Base-by-base conservation (phyloP, 2,797 vertebrate species). In the Melanotaenia nigrans region DNA sequence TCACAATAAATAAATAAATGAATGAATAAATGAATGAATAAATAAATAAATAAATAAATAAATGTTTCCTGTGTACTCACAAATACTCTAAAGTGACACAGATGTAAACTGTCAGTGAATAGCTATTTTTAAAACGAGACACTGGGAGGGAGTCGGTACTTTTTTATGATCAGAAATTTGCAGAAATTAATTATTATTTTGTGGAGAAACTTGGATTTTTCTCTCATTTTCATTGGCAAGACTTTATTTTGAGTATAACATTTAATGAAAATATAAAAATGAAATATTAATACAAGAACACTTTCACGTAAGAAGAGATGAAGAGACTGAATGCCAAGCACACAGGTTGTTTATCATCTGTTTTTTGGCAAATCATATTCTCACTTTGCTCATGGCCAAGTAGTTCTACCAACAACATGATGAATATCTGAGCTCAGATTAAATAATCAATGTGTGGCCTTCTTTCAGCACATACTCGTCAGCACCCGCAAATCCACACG, bases 61-160 rank as follows among this genome's bases (percentile, higher is more conserved):
- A 60, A 59, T 11, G n/a, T 32, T 28, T 72, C 30, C 33, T 33
- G 20, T 33, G 61, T 30, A 16, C 40, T 58, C 47, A 13, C 22
- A 49, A 68, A 25, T 18, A 11, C 60, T 75, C 35, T 42, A 35
- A 65, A 65, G 47, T 67, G 20, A 69, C 70, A 61, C 0, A 0
- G 62, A 60, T 73, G 71, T 68, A 40, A 80, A 70, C 60, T 33
- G 24, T 51, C 68, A 22, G 66, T 59, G 57, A 40, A 56, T 12
- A 65, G 56, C 47, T 60, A 57, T 38, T 36, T 40, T 57, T 65
- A 51, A 67, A 35, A 70, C 53, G 68, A 79, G 42, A 74, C 42
- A 35, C 24, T 45, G 7, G 22, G 71, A 3, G 57, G 36, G 14
- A 61, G 57, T 53, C 42, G 40, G 47, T 5, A 40, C 18, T 18